These are phyloP conservation scores for Dendrocopos noguchii DNA, from an alignment of 2,113 vertebrate genomes.

Conservation along the genomic window DNA sequence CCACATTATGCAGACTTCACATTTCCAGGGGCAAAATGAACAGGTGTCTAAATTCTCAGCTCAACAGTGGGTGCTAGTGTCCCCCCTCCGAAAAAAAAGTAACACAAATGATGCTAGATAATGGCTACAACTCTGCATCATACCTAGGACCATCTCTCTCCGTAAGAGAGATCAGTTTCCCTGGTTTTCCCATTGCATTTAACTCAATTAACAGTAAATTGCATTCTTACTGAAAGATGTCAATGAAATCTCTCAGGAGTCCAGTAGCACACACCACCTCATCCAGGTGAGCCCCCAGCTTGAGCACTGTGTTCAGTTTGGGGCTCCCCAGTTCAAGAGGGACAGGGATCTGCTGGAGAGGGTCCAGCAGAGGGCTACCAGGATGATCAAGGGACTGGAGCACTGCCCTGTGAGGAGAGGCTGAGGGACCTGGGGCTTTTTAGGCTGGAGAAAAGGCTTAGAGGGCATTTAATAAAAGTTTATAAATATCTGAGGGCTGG, in stretches of 20 bases:
- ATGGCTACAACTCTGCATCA: background rate
- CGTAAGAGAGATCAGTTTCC: constrained; percentile 28
- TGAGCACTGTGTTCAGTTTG: too few relatives aligned
- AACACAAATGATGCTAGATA: background rate
- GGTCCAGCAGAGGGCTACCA: too few relatives aligned
- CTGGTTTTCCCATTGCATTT: constrained; percentile 26
- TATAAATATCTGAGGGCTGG: too few relatives aligned
- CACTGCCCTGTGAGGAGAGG: too few relatives aligned
- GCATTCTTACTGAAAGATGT: constrained; percentile 46
- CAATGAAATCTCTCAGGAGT: constrained; percentile 41
- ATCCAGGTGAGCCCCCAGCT: too few relatives aligned
- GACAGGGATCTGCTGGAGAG: too few relatives aligned
- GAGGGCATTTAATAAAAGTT: too few relatives aligned
- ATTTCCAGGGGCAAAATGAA: constrained; percentile 34
- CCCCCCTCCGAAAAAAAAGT: background rate
- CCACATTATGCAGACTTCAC: background rate
- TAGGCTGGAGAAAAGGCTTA: too few relatives aligned
- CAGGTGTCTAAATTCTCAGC: constrained; percentile 56
- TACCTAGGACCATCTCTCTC: background rate
- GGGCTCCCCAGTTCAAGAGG: too few relatives aligned
- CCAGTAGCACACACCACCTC: background rate
- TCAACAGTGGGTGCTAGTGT: constrained; percentile 6
- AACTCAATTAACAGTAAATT: constrained; percentile 44
- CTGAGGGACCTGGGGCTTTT: too few relatives aligned
- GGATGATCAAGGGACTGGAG: too few relatives aligned